Percentiles rank a stretch among this genome's conserved stretches.
phyloP scores from a whole-genome alignment of 2,797 vertebrate genomes.

The Notamacropus eugenii region DNA sequence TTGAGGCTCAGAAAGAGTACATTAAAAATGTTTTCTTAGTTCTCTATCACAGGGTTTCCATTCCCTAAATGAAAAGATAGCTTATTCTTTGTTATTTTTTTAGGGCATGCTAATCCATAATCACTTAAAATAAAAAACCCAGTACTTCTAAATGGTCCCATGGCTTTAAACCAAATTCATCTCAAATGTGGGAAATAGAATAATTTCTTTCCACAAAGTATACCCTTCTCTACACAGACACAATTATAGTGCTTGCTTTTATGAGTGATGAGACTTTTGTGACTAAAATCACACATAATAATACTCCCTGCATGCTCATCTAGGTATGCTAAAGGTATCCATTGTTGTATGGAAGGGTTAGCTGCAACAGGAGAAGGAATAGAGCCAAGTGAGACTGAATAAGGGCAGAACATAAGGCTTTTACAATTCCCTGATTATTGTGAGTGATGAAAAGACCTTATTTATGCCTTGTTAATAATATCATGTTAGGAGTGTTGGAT shows the following conservation, averaged over 20 bases:
- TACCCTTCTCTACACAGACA: conserved; percentile 18
- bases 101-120: conserved; percentile 34
- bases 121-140: conserved; percentile 44
- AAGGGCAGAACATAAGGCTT: neutral
- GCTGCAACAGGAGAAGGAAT: conserved; percentile 39
- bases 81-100: conserved; percentile 25
- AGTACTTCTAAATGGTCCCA: conserved; percentile 41
- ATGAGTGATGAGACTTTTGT: conserved; percentile 30
- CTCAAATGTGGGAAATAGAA: conserved; percentile 11
- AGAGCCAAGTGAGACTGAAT: conserved; percentile 41
- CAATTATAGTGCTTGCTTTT: conserved; percentile 27
- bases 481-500: conserved; percentile 14
- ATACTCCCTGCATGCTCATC: conserved; percentile 25
- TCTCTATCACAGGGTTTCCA: conserved; percentile 52
- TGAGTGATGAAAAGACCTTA: conserved; percentile 22
- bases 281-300: conserved; percentile 18
- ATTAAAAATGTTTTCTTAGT: conserved; percentile 35
- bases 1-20: conserved; percentile 48
- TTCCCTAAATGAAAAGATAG: conserved; percentile 48
- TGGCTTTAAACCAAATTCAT: conserved; percentile 49
- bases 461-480: conserved; percentile 51
- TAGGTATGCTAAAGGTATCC: neutral
- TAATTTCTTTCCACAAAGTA: conserved; percentile 19
- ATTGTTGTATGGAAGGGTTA: conserved; percentile 18
- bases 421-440: conserved; percentile 37